Percentiles rank a stretch among this genome's conserved stretches.
Evolutionary conservation across 2,797 vertebrate genomes (phyloP).

Genomic region (Simalia tracyae): DNA sequence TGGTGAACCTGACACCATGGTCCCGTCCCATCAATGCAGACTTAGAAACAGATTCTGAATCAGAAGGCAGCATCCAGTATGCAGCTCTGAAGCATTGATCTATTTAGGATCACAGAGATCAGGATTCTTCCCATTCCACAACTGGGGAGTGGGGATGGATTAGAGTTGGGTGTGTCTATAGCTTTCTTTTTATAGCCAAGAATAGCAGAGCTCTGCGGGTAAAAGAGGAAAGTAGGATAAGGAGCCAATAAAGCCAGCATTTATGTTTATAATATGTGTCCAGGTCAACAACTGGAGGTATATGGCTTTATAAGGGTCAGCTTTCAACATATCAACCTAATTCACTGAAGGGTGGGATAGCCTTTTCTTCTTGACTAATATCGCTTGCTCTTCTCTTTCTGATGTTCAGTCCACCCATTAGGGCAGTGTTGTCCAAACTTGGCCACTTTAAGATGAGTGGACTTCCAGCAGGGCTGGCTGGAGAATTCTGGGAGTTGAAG

Average conservation of each 20-base stretch:
- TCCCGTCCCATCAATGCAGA: accelerated
- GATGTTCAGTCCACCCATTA: neutral
- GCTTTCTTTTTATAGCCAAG: neutral
- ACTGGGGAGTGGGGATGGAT: too few relatives aligned
- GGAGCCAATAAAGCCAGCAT: neutral
- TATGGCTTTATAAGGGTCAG: too few relatives aligned
- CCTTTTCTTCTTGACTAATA: neutral
- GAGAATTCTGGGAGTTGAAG: too few relatives aligned
- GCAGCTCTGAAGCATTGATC: conserved; percentile 19
- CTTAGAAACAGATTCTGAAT: neutral
- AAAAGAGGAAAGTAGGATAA: neutral
- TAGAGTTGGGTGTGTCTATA: neutral
- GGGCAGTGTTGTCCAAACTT: too few relatives aligned
- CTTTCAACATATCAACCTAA: neutral
- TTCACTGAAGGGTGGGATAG: neutral
- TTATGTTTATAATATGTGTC: neutral
- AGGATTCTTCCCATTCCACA: neutral
- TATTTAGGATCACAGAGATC: neutral
- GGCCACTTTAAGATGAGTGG: too few relatives aligned
- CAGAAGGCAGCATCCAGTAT: conserved; percentile 27
- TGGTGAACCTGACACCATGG: neutral
- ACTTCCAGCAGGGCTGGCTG: too few relatives aligned
- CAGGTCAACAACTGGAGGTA: neutral
- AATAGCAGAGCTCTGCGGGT: neutral
- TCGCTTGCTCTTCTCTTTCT: neutral